Conservation (phyloP, 2,888 invertebrate genomes). For the Lutraria lutraria region DNA sequence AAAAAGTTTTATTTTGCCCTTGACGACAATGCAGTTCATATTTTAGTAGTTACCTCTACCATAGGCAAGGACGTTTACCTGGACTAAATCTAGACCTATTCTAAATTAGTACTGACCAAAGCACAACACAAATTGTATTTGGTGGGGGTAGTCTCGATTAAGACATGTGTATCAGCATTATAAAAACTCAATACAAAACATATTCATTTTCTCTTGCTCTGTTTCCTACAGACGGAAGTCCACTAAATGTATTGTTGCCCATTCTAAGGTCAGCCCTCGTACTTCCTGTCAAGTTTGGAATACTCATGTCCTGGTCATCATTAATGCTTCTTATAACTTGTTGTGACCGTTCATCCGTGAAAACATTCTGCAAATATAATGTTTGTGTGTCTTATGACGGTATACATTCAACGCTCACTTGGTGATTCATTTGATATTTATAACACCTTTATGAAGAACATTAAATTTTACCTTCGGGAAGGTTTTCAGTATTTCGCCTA, state of each 20-base stretch:
- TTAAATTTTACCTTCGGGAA: neutral
- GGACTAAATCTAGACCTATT: no score
- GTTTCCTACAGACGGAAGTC: neutral
- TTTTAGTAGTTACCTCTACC: no score
- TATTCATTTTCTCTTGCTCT: constrained; percentile 5
- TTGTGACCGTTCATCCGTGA: neutral
- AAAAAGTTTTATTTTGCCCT: no score
- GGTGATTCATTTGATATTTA: neutral
- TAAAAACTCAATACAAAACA: neutral
- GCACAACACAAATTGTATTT: no score
- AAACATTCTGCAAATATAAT: neutral
- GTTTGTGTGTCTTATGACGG: no score
- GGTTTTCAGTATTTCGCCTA: no score
- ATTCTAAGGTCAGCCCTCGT: neutral
- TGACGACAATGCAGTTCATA: no score
- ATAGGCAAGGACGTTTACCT: no score
- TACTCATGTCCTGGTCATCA: neutral
- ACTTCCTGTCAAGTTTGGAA: neutral
- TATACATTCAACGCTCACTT: no score
- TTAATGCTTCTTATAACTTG: neutral
- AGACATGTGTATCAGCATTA: neutral
- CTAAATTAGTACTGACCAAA: no score
- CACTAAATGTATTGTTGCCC: neutral
- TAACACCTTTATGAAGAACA: neutral
- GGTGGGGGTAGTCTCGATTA: no score